Base-by-base conservation (phyloP, 2,888 invertebrate species). In the Hyposoter didymator region DNA sequence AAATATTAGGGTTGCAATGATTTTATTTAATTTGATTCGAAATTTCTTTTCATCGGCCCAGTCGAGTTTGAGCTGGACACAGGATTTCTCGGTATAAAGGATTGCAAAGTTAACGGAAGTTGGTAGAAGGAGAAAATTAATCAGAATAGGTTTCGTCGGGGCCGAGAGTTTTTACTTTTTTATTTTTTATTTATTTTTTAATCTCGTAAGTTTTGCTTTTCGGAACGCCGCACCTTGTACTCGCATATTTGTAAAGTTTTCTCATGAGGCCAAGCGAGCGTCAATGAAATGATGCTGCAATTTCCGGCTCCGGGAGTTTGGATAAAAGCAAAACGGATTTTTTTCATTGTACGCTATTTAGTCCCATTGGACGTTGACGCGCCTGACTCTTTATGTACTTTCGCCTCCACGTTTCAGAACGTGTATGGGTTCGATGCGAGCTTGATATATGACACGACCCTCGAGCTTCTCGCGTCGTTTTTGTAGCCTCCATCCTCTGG, bases 261-360 rank as follows among this genome's bases (percentile, higher is more conserved):
- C 32, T 7, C 49, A 4, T 10, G 66, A 32, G 43, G 32, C 43
- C 62, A 28, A 55, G 12, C 22, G 39, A 43, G 47, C 59, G 49
- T 22, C 55, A 55, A 55, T 55, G 28, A 55, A 55, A 55, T 22
- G 22, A 22, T 22, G 3, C 22, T 55, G 55, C 22, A 55, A 55
- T 3, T 55, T 55, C 22, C 22, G n/a, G 5, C 10, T 55, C 22
- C 22, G 22, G 4, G 66, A 22, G 32, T 69, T 80, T 78, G 69
- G 47, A 87, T 87, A 85, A 87, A 87, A 84, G 85, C 80, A 22
- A 67, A 22, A 7, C 72, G 70, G 49, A 82, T 79, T 76, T 55
- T 76, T 82, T 82, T 84, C 76, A 76, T 82, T 76, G 72, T 12
- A 2, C 39, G 49, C 73, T 78, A 28, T 78, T 74, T 19, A 47